A percentile compares a stretch with the other conserved stretches of the same genome.
Conservation (phyloP, 2,888 invertebrate species). For the Cantharis lateralis region DNA sequence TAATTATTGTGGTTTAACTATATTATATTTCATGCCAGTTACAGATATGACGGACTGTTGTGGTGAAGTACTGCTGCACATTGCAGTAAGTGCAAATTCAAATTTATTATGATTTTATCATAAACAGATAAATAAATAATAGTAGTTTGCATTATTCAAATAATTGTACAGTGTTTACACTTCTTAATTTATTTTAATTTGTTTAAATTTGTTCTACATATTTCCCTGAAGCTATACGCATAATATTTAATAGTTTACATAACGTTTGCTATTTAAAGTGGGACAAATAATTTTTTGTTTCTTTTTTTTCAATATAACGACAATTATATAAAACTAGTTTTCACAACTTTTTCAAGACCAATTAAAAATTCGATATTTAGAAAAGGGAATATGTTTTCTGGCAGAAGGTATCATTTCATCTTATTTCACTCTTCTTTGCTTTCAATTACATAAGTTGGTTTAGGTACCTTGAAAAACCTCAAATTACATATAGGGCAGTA, state of each 20-base stretch:
- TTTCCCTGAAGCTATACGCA: not conserved
- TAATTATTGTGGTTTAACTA: too few relatives aligned
- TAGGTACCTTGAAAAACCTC: too few relatives aligned
- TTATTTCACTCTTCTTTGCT: not conserved
- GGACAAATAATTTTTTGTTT: not conserved
- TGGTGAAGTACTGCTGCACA: not conserved
- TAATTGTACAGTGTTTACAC: not conserved
- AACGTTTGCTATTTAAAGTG: not conserved
- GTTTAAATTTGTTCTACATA: not conserved
- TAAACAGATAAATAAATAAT: not conserved
- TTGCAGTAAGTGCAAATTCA: not conserved
- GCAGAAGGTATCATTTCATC: not conserved
- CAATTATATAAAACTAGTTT: not conserved
- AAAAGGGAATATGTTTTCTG: not conserved
- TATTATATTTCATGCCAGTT: not conserved
- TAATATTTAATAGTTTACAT: not conserved
- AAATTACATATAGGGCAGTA: too few relatives aligned
- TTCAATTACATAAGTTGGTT: too few relatives aligned
- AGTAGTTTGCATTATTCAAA: not conserved
- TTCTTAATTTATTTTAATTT: not conserved
- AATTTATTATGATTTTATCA: not conserved
- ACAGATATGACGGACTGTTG: not conserved
- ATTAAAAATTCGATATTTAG: not conserved
- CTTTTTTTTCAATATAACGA: not conserved
- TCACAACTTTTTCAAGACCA: not conserved